A percentile compares a stretch with the other conserved stretches of the same genome.
Conservation (phyloP, 2,113 vertebrate species). For the Nasalis larvatus region DNA sequence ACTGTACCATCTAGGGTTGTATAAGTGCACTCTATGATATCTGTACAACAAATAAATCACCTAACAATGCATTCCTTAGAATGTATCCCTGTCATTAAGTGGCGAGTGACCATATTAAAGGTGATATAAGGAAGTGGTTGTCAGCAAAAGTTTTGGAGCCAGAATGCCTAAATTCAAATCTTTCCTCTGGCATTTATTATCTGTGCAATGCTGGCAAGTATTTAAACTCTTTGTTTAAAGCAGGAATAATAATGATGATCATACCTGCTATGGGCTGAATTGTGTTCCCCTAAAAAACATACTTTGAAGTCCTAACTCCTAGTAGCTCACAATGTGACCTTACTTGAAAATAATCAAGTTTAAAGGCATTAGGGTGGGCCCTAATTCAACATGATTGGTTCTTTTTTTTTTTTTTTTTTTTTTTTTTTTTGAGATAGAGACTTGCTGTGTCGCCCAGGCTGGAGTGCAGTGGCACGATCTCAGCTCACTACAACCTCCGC, state of each 20-base stretch:
- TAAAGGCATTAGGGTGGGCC: not conserved
- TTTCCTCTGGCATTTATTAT: not conserved
- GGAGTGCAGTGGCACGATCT: too few species aligned
- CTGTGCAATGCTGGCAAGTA: not conserved
- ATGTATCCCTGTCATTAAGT: not conserved
- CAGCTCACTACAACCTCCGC: too few species aligned
- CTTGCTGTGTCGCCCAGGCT: too few species aligned
- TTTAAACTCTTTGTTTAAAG: not conserved
- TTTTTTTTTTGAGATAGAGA: too few species aligned
- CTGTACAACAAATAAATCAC: not conserved
- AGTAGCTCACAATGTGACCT: not conserved
- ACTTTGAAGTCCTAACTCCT: not conserved
- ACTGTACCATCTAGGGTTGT: not conserved
- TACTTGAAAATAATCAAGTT: slow-evolving; percentile 4
- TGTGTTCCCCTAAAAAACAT: not conserved
- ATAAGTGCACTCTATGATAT: not conserved
- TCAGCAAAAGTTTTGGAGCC: not conserved
- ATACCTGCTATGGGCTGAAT: not conserved
- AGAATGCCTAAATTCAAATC: not conserved
- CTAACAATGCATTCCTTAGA: not conserved
- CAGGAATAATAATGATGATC: not conserved
- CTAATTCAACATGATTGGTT: not conserved
- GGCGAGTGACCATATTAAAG: not conserved
- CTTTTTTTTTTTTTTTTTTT: too few species aligned
- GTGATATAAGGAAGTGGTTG: not conserved